These are phyloP conservation scores for Frankliniella intonsa DNA, from an alignment of 2,888 invertebrate genomes.

Conservation along the genomic window DNA sequence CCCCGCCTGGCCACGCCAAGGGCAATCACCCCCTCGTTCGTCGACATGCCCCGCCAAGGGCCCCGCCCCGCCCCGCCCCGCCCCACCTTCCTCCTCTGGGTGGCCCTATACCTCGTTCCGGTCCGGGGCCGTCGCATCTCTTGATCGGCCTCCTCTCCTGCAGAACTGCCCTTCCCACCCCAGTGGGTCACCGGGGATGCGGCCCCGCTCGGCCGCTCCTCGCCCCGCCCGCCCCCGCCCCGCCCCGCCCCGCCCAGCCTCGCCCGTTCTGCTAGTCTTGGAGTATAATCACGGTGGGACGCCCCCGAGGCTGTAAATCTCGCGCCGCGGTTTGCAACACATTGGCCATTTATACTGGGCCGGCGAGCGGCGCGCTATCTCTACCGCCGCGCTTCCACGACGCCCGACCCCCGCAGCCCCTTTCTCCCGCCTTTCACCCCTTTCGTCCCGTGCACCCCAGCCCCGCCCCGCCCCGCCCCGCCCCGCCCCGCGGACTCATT, in stretches of 20 bases:
- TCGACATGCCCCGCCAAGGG: no score
- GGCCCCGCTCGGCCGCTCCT: background rate
- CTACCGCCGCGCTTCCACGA: background rate
- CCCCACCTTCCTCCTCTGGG: no score
- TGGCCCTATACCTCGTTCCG: no score
- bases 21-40: no score
- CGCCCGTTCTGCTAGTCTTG: background rate
- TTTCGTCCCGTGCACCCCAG: background rate
- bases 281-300: background rate
- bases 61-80: no score
- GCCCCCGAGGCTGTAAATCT: conserved; percentile 6
- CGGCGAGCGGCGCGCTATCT: background rate
- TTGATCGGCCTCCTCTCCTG: no score
- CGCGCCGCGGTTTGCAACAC: background rate
- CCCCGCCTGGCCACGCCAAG: no score
- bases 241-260: background rate
- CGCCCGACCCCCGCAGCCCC: background rate
- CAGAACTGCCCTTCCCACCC: no score
- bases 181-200: no score
- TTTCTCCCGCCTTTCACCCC: background rate
- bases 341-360: background rate
- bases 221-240: background rate
- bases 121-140: no score
- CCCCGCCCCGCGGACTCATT: no score
- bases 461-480: background rate